Evolutionary conservation across 2,797 vertebrate genomes (phyloP), one percentile per base, ranked within the genome.

Genomic region (Argyrosomus regius): DNA sequence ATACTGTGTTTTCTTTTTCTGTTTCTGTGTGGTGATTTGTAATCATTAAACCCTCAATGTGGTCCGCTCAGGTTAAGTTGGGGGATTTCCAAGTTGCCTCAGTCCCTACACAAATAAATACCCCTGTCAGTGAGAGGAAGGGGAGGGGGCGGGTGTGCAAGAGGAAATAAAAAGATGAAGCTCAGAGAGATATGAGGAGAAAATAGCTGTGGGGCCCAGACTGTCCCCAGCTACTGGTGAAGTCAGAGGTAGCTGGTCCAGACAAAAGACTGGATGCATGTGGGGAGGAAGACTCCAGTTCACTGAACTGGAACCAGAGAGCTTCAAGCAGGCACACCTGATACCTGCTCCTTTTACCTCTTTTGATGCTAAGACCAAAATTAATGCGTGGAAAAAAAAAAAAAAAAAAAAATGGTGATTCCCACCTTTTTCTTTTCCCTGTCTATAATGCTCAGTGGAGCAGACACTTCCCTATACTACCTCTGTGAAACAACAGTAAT

Each of bases 221-320:
- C 86, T 52, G 59, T 72, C 85, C 53, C 13, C 0, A 28, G 64
- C 67, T 50, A 50, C 60, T n/a, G 58, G 18, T 76, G 64, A 70
- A 80, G 78, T 85, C 83, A 80, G 77, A 75, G 77, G 81, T 85
- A 90, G 85, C 80, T 91, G 86, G 53, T 90, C 72, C 54, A 84
- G 82, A 87, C 89, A 90, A 87, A 89, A 83, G 80, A 43, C 41
- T 71, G 17, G 52, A 82, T 85, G 75, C 43, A n/a, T 81, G 63
- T 73, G 68, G 62, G 65, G 69, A 81, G 82, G 61, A 74, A 62
- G 77, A 84, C 76, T 69, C 74, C 35, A 61, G 83, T 77, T 75
- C 56, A 66, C 64, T 90, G 78, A 89, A 72, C 77, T 84, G 78
- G 76, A 92, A 90, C 66, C 71, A 75, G 58, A 83, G 77, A 53